A percentile compares a stretch with the other conserved stretches of the same genome.
Conservation (phyloP, 53 echinoderm and acorn worm species). For the Echinometra lucunter region DNA sequence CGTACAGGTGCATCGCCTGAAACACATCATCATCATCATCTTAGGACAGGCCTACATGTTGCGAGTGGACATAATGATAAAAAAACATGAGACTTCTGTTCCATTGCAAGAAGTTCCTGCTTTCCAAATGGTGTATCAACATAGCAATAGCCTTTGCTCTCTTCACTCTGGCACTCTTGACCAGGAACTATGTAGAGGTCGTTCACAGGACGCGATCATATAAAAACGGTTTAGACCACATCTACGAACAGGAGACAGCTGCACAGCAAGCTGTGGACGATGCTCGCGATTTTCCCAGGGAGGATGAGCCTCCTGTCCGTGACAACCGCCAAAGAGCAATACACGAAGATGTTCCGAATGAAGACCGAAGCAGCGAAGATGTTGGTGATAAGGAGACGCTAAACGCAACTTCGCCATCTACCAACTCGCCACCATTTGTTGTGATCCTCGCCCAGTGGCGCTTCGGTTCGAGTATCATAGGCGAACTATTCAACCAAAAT, state of each 20-base stretch:
- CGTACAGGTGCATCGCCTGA: background rate
- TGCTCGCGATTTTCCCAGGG: no score
- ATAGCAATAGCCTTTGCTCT: background rate
- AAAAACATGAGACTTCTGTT: background rate
- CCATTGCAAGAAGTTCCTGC: background rate
- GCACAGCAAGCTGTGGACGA: background rate
- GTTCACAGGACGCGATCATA: background rate
- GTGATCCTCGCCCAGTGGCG: constrained; percentile 81
- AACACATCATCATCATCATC: background rate
- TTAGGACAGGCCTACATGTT: background rate
- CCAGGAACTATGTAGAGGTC: background rate
- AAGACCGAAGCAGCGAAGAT: background rate
- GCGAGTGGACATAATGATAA: background rate
- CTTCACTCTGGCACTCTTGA: background rate
- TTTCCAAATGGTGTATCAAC: background rate
- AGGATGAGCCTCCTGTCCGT: background rate
- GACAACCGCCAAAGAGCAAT: background rate
- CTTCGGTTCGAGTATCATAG: constrained; percentile 80
- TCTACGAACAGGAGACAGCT: background rate
- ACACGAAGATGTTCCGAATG: no score
- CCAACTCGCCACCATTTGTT: constrained; percentile 27
- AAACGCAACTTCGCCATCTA: background rate
- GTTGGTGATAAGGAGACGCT: background rate
- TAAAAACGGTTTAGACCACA: background rate
- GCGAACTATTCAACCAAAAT: constrained; percentile 87